A percentile compares a stretch with the other conserved stretches of the same genome.
Conservation (phyloP, 1,140 invertebrate genomes). For the Rhynchophorus ferrugineus region DNA sequence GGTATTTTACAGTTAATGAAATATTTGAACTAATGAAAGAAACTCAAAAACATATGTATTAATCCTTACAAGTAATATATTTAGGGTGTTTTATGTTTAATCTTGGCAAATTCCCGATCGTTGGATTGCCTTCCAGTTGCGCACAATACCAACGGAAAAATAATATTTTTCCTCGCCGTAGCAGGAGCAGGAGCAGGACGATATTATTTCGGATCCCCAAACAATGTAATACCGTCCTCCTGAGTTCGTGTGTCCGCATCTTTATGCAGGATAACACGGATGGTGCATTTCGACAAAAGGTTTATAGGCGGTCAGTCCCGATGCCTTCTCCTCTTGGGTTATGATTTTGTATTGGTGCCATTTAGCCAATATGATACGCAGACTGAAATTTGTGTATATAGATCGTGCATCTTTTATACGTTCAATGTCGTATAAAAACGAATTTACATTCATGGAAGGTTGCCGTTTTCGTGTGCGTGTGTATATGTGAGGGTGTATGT, state of each 20-base stretch:
- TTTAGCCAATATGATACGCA: slow-evolving; percentile 15
- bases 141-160: background rate
- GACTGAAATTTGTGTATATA: slow-evolving; percentile 5
- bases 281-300: slow-evolving; percentile 31
- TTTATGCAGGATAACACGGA: slow-evolving; percentile 20
- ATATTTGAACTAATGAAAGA: no score
- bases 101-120: no score
- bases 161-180: background rate
- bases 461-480: no score
- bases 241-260: slow-evolving; percentile 18
- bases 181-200: background rate
- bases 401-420: background rate
- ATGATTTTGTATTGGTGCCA: slow-evolving; percentile 19
- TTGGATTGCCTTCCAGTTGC: no score
- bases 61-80: no score
- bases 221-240: slow-evolving; percentile 5
- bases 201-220: slow-evolving; percentile 9
- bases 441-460: background rate
- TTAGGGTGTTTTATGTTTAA: no score
- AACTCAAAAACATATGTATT: no score
- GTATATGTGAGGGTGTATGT: no score
- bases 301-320: slow-evolving; percentile 27
- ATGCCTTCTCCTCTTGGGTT: slow-evolving; percentile 11
- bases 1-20: no score
- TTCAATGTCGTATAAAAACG: background rate